phyloP scores from a whole-genome alignment of 2,113 vertebrate genomes.

The Anseranas semipalmata region DNA sequence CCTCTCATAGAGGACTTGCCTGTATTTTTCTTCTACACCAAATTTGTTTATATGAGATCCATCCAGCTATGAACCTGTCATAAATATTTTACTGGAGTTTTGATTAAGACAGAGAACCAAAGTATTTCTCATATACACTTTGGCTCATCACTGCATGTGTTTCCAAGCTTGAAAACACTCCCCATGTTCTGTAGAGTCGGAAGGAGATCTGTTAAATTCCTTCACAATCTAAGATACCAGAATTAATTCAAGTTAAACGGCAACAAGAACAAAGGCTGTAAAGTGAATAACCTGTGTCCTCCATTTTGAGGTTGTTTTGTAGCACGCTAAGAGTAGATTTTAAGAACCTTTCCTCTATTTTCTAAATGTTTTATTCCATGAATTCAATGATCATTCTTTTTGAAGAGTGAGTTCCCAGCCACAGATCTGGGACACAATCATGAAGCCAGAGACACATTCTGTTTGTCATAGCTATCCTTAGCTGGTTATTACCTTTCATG shows the following conservation, averaged over 20 bases:
- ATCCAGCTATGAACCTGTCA: background rate
- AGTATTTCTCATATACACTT: background rate
- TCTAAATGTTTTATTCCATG: background rate
- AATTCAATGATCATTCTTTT: background rate
- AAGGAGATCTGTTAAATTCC: background rate
- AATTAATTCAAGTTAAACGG: background rate
- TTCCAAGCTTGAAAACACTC: background rate
- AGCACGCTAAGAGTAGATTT: background rate
- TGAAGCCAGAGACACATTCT: background rate
- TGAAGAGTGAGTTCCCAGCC: background rate
- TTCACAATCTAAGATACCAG: background rate
- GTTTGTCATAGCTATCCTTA: background rate
- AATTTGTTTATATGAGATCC: background rate
- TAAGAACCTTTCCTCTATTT: background rate
- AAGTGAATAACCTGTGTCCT: background rate
- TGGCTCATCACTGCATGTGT: background rate
- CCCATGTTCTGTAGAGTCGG: rapidly evolving
- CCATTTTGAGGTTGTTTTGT: background rate
- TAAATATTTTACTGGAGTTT: background rate
- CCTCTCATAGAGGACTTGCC: background rate
- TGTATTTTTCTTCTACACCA: background rate
- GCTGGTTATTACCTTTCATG: background rate
- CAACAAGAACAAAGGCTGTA: background rate
- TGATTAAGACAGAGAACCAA: background rate
- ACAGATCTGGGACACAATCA: rapidly evolving